These are phyloP conservation scores for Lagocephalus sceleratus DNA, from an alignment of 2,797 vertebrate species.

Conservation along the genomic window DNA sequence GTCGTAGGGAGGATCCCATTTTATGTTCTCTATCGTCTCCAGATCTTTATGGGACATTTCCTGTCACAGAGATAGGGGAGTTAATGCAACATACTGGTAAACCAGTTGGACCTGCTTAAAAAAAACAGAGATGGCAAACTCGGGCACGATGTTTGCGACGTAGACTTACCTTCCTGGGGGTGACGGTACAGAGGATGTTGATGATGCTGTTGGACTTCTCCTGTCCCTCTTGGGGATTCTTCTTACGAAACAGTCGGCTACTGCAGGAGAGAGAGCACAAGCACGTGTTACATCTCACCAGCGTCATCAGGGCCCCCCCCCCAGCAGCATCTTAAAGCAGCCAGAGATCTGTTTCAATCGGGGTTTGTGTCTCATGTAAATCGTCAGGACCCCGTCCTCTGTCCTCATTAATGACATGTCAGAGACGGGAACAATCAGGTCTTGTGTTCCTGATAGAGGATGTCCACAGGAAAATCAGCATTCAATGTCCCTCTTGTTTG, in stretches of 20 bases:
- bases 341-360: slow-evolving; percentile 10
- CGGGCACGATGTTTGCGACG: slow-evolving; percentile 3
- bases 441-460: slow-evolving; percentile 62
- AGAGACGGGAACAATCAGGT: slow-evolving; percentile 66
- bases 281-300: slow-evolving; percentile 24
- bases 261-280: slow-evolving; percentile 51
- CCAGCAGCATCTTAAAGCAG: slow-evolving; percentile 3
- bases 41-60: slow-evolving; percentile 81
- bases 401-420: slow-evolving; percentile 51
- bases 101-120: slow-evolving; percentile 10
- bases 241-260: slow-evolving; percentile 80
- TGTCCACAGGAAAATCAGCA: slow-evolving; percentile 62
- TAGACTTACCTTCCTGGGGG: slow-evolving; percentile 75
- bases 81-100: slow-evolving; percentile 7
- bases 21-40: slow-evolving; percentile 78
- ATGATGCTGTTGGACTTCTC: slow-evolving; percentile 86
- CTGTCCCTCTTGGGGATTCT: slow-evolving; percentile 80
- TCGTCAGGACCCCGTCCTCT: slow-evolving; percentile 28
- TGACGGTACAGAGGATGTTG: slow-evolving; percentile 81
- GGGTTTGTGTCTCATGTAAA: slow-evolving; percentile 30
- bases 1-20: slow-evolving; percentile 84
- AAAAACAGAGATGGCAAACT: background rate
- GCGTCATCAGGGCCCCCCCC: background rate
- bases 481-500: slow-evolving; percentile 74
- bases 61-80: slow-evolving; percentile 50